Base-by-base conservation (phyloP, 2,113 vertebrate genomes). In the Cyrtonyx montezumae region DNA sequence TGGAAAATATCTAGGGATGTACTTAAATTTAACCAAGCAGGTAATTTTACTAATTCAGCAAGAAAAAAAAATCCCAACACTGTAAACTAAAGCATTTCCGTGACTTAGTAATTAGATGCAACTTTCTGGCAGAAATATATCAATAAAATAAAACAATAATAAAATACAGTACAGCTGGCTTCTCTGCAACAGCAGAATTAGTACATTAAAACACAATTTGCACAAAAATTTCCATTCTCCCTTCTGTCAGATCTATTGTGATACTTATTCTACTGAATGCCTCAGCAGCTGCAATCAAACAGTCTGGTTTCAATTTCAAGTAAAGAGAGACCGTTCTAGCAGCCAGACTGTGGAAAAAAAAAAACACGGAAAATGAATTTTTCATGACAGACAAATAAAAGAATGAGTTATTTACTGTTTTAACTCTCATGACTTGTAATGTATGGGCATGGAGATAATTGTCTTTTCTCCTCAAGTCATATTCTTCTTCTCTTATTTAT, bases 381-480 rank as follows among this genome's bases (percentile, higher is more conserved):
- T n/a, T n/a, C n/a, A n/a, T n/a, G n/a, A n/a, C 59, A 37, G 28
- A 80, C 5, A 86, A 82, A 70, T 84, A 92, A 22, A 89, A 94
- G 16, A 77, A 67, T 20, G 25, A 85, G 20, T n/a, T 69, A 45
- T 34, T 94, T 94, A 76, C 67, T 94, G 79, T 46, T 86, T 86
- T 75, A 88, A 78, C 81, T 78, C 74, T 88, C 61, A 85, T 32
- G 55, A 85, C 65, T 85, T 67, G 48, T 89, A 94, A 93, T 91
- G 76, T 45, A 80, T 55, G 51, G 34, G 16, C 14, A 18, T 79
- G 25, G 34, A 80, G 43, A 75, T 51, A 91, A 90, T 32, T 80
- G 48, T 49, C 30, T 79, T 93, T 84, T 86, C 74, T 85, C 37
- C 34, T 67, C 20, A 79, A 71, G 34, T 89, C 89, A 77, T 10